Percentiles rank a stretch among this genome's conserved stretches.
phyloP scores from a whole-genome alignment of 2,113 vertebrate genomes.

The Acanthochromis polyacanthus region DNA sequence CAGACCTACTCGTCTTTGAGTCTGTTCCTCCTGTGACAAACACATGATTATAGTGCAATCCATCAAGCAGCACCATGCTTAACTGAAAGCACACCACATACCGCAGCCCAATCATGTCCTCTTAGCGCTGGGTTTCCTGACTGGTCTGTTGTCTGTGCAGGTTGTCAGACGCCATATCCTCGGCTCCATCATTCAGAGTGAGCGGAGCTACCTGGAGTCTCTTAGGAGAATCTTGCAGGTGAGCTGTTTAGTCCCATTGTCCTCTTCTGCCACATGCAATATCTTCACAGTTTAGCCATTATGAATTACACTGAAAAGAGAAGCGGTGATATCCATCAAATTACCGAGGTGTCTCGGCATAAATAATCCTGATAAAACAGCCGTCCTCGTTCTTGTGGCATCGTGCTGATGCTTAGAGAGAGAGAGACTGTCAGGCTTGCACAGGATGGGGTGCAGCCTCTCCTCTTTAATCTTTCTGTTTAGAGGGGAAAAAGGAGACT shows the following conservation, averaged over 20 bases:
- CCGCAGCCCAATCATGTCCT: conserved; percentile 58
- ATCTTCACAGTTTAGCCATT: conserved; percentile 52
- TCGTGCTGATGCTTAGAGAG: conserved; percentile 26
- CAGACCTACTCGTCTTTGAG: conserved; percentile 25
- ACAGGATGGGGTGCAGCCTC: conserved; percentile 34
- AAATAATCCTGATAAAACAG: conserved; percentile 66
- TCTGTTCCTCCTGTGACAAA: conserved; percentile 51
- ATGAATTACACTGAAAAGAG: conserved; percentile 43
- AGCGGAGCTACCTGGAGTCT: conserved; percentile 93
- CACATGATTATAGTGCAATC: conserved; percentile 59
- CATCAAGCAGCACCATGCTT: conserved; percentile 55
- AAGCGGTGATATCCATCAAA: conserved; percentile 71
- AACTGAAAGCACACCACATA: conserved; percentile 46
- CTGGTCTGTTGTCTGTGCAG: conserved; percentile 78
- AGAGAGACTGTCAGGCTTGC: conserved; percentile 22
- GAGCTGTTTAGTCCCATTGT: conserved; percentile 60
- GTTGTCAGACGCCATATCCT: conserved; percentile 94
- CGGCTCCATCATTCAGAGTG: conserved; percentile 94
- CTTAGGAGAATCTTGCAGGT: conserved; percentile 93
- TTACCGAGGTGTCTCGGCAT: conserved; percentile 62
- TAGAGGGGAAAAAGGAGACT: conserved; percentile 46
- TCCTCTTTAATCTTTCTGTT: conserved; percentile 62
- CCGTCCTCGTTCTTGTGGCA: conserved; percentile 24
- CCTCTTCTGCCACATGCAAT: conserved; percentile 73
- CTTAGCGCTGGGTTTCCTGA: conserved; percentile 58